These are phyloP conservation scores for Leptopilina drosophilae DNA, from an alignment of 2,888 invertebrate species.

Conservation along the genomic window DNA sequence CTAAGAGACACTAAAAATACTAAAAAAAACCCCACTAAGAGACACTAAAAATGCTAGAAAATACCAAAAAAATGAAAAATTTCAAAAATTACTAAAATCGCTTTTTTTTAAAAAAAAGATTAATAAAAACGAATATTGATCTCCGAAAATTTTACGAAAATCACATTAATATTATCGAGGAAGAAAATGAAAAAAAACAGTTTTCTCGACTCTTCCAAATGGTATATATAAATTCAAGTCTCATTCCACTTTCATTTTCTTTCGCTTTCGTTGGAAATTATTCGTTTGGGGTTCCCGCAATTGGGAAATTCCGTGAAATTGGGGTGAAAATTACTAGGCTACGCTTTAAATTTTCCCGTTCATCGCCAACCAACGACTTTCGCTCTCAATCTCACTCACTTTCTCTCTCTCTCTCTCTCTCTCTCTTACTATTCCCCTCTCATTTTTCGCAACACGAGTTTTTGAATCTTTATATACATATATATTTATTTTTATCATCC, in stretches of 20 bases:
- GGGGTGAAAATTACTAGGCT: constrained; percentile 39
- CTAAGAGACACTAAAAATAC: no score
- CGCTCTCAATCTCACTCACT: background rate
- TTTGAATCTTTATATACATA: no score
- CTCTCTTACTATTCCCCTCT: no score
- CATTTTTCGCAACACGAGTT: background rate
- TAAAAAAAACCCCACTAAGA: no score
- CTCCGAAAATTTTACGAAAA: no score
- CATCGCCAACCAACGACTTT: background rate
- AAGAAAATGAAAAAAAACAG: no score
- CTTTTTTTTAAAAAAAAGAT: no score
- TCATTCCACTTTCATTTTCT: constrained; percentile 40
- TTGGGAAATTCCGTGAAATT: constrained; percentile 37
- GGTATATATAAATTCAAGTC: background rate
- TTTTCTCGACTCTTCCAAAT: background rate
- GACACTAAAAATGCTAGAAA: no score
- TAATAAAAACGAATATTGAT: no score
- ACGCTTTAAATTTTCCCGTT: constrained; percentile 29
- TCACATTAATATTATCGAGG: no score
- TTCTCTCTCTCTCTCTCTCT: constrained; percentile 13
- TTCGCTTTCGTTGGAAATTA: constrained; percentile 26
- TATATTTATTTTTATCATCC: constrained; percentile 21
- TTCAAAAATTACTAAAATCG: no score
- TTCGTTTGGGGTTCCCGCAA: constrained; percentile 19
- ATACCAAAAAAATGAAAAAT: no score